A percentile compares a stretch with the other conserved stretches of the same genome.
phyloP scores from a whole-genome alignment of 2,797 vertebrate genomes.

The Amblyraja radiata region DNA sequence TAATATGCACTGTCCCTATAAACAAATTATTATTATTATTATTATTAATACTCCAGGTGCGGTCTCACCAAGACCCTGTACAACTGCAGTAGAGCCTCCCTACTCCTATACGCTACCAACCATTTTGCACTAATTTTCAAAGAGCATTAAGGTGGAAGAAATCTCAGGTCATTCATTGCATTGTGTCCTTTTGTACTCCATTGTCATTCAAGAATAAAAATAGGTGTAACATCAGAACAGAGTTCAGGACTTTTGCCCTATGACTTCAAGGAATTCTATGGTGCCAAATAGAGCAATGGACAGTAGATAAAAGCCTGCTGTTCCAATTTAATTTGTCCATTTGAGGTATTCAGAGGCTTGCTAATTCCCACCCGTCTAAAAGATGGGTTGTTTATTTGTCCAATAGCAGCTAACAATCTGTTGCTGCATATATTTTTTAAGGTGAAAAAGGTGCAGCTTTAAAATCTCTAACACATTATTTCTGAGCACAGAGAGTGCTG shows the following conservation, averaged over 20 bases:
- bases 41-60: too few relatives aligned
- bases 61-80: too few relatives aligned
- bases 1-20: too few relatives aligned
- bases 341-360: background rate
- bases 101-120: background rate
- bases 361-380: background rate
- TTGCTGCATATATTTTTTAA: background rate
- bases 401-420: background rate
- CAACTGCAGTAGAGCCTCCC: too few relatives aligned
- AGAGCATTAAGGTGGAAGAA: background rate
- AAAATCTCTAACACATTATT: too few relatives aligned
- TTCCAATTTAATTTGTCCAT: background rate
- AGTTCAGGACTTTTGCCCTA: background rate
- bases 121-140: conserved; percentile 16
- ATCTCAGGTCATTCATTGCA: background rate
- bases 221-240: background rate
- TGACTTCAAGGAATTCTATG: too few relatives aligned
- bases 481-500: too few relatives aligned
- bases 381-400: background rate
- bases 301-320: background rate
- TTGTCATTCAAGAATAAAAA: background rate
- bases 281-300: background rate
- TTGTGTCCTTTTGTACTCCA: background rate
- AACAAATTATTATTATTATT: too few relatives aligned
- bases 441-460: background rate